phyloP scores from a whole-genome alignment of 2,113 vertebrate genomes.

The rabbit (Oryctolagus cuniculus) region DNA sequence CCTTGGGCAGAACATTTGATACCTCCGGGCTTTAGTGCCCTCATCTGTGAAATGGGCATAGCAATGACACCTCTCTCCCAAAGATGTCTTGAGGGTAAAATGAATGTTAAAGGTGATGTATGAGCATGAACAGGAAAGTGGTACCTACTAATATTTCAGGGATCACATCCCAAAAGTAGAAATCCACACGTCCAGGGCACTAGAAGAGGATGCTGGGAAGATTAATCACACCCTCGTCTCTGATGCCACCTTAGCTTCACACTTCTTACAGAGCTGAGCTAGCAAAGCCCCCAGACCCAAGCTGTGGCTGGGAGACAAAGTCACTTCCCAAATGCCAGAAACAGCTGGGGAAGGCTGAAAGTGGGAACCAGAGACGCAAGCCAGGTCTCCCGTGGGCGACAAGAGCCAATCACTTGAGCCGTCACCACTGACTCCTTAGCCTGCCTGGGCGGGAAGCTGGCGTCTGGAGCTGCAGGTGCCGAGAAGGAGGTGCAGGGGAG shows the following conservation, averaged over 20 bases:
- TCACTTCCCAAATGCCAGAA: too few relatives aligned
- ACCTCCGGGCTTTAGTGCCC: neutral
- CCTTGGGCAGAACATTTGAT: neutral
- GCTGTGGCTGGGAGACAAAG: neutral
- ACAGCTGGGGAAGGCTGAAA: too few relatives aligned
- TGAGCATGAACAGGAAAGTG: neutral
- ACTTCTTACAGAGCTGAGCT: neutral
- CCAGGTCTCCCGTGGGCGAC: too few relatives aligned
- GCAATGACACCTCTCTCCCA: neutral
- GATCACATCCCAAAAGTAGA: neutral
- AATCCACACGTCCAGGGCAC: neutral
- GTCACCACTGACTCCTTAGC: too few relatives aligned
- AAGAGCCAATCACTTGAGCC: too few relatives aligned
- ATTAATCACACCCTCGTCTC: neutral
- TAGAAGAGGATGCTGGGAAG: neutral
- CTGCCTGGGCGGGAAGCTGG: too few relatives aligned
- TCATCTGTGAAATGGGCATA: neutral
- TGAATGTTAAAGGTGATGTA: rapidly evolving
- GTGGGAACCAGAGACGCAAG: too few relatives aligned
- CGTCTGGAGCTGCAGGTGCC: neutral
- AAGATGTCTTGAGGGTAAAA: neutral
- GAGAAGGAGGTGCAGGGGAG: neutral
- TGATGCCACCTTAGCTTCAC: neutral
- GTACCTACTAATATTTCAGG: neutral
- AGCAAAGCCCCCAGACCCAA: neutral